A percentile compares a stretch with the other conserved stretches of the same genome.
phyloP scores from a whole-genome alignment of 2,113 vertebrate species.

The Oncorhynchus kisutch region DNA sequence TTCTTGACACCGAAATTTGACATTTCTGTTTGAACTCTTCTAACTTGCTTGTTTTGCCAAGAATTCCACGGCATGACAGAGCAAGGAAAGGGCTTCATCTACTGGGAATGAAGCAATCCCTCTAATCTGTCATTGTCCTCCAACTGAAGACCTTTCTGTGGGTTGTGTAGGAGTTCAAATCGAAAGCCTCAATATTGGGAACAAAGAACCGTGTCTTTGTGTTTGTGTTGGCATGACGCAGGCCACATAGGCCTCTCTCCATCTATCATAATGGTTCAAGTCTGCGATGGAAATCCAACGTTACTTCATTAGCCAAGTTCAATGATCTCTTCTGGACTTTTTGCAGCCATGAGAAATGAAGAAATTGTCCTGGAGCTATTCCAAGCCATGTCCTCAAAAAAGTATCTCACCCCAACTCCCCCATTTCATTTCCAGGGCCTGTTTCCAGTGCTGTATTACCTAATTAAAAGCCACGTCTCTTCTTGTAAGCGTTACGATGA shows the following conservation, averaged over 20 bases:
- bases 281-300: neutral
- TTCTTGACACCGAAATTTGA: neutral
- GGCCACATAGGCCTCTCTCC: neutral
- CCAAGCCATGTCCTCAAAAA: slow-evolving; percentile 19
- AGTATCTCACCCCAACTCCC: slow-evolving; percentile 23
- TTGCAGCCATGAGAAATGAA: slow-evolving; percentile 25
- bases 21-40: neutral
- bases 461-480: slow-evolving; percentile 38
- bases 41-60: neutral
- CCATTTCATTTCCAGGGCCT: slow-evolving; percentile 10
- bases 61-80: neutral
- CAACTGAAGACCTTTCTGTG: no score
- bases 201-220: neutral
- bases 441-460: slow-evolving; percentile 25
- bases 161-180: no score
- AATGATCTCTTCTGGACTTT: slow-evolving; percentile 32
- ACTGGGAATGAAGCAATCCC: no score
- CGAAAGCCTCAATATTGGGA: no score
- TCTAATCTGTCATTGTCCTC: no score
- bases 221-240: neutral
- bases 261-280: neutral
- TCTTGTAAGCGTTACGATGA: slow-evolving; percentile 23
- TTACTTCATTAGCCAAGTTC: slow-evolving; percentile 33
- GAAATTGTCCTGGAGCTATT: slow-evolving; percentile 24
- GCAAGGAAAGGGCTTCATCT: neutral